Evolutionary conservation across 2,888 invertebrate species (phyloP).

Genomic region (Dexiosoma caninum): DNA sequence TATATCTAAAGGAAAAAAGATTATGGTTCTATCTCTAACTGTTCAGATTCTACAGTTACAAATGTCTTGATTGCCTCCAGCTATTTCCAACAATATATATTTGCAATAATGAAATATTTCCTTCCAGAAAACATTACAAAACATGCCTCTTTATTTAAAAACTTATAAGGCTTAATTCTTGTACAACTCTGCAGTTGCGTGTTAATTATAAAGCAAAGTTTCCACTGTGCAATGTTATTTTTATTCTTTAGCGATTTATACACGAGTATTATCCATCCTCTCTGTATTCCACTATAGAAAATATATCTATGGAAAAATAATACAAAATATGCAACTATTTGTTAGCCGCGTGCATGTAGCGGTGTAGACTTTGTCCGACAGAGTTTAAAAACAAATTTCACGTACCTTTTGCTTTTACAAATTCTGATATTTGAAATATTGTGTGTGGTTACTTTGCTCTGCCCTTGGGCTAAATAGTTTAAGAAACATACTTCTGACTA

Average conservation of each 20-base stretch:
- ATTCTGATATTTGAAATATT: conserved; percentile 59
- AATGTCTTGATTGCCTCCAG: no score
- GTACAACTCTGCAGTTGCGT: background rate
- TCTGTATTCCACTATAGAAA: conserved; percentile 8
- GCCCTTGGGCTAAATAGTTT: conserved; percentile 46
- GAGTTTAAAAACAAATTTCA: background rate
- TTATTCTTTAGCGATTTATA: background rate
- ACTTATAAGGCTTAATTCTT: background rate
- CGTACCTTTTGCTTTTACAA: conserved; percentile 29
- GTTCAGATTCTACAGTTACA: no score
- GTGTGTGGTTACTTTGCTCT: conserved; percentile 59
- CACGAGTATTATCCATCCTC: background rate
- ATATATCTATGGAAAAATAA: conserved; percentile 29
- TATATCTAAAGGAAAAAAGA: no score
- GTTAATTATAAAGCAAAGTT: no score
- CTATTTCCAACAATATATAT: no score
- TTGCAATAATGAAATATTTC: no score
- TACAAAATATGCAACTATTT: background rate
- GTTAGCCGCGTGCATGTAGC: background rate
- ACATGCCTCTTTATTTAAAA: no score
- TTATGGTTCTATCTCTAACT: no score
- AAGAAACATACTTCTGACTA: background rate
- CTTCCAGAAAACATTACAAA: no score
- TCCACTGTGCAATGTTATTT: background rate
- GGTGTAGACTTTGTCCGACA: background rate